These are phyloP conservation scores for Phrynocephalus guinanensis DNA, from an alignment of 2,797 vertebrate genomes.

Conservation along the genomic window DNA sequence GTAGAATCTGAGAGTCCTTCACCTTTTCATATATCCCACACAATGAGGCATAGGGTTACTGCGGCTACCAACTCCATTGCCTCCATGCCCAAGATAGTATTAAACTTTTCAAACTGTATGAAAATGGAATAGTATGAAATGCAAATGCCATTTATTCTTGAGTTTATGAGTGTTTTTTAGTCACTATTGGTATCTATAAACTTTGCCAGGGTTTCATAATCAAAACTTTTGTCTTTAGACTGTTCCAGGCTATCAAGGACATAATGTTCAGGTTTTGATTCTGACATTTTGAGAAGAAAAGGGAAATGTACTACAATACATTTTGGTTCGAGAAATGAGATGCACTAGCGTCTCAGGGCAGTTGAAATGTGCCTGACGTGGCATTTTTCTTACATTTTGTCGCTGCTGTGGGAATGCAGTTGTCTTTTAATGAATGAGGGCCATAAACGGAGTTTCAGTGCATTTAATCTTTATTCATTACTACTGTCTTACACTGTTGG, in stretches of 20 bases:
- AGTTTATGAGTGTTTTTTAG: neutral
- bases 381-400: constrained; percentile 17
- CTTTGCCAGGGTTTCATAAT: neutral
- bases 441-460: neutral
- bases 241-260: neutral
- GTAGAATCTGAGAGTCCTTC: no score
- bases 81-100: neutral
- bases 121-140: neutral
- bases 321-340: neutral
- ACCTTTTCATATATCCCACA: no score
- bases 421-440: constrained; percentile 25
- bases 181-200: neutral
- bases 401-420: neutral
- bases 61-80: neutral
- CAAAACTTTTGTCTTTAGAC: neutral
- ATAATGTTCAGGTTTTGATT: neutral
- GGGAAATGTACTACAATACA: neutral
- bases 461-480: constrained; percentile 29
- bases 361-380: constrained; percentile 9
- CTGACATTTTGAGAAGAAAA: neutral
- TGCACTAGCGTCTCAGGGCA: neutral
- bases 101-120: constrained; percentile 3
- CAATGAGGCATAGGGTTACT: no score
- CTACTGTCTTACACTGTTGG: neutral
- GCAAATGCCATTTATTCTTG: neutral